phyloP scores from a whole-genome alignment of 2,888 invertebrate genomes.

The Acanthosepion lycidas region DNA sequence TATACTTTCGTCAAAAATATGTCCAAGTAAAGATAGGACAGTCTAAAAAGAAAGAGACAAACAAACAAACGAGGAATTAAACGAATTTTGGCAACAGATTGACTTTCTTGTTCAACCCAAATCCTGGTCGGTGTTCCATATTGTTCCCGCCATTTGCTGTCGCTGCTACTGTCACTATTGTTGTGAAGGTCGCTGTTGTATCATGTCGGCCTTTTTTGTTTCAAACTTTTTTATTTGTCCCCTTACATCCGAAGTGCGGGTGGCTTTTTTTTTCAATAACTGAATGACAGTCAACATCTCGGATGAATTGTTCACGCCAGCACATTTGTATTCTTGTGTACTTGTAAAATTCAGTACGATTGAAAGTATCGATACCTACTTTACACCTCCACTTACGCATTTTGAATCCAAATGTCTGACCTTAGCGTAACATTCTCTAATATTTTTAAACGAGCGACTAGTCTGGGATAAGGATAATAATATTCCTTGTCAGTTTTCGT shows the following conservation, averaged over 20 bases:
- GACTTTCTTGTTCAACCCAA: conserved; percentile 14
- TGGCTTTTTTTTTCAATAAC: neutral
- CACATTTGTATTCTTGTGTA: conserved; percentile 11
- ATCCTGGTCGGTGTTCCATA: conserved; percentile 33
- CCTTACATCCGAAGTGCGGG: neutral
- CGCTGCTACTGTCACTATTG: neutral
- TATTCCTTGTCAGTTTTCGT: neutral
- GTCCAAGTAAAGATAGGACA: neutral
- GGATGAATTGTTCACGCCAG: neutral
- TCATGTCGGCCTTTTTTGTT: neutral
- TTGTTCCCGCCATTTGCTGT: conserved; percentile 15
- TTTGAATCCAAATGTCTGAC: neutral
- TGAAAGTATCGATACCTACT: conserved; percentile 7
- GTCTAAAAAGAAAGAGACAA: neutral
- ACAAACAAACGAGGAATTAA: neutral
- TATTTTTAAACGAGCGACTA: neutral
- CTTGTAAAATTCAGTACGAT: neutral
- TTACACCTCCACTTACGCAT: neutral
- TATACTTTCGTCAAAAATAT: neutral
- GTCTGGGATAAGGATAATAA: neutral
- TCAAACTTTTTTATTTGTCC: neutral
- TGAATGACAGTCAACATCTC: neutral
- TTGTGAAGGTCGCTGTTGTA: neutral
- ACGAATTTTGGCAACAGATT: neutral
- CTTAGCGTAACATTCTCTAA: neutral